phyloP scores from a whole-genome alignment of 2,888 invertebrate species.

The Patella ulyssiponensis region DNA sequence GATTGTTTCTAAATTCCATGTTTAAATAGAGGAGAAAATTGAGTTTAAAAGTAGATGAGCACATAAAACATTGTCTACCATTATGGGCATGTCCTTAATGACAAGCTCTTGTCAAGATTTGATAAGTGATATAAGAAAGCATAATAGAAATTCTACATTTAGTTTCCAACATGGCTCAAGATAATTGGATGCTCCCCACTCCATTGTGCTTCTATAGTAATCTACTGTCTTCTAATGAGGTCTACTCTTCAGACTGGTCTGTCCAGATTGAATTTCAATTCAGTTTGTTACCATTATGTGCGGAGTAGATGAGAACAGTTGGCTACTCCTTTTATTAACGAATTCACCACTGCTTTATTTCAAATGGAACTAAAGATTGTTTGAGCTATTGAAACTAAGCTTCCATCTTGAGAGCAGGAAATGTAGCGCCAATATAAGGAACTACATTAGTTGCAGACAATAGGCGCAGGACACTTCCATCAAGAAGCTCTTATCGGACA shows the following conservation, averaged over 20 bases:
- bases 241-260: constrained; percentile 18
- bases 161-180: too few species aligned
- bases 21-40: too few species aligned
- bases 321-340: constrained; percentile 10
- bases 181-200: constrained; percentile 12
- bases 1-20: too few species aligned
- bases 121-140: too few species aligned
- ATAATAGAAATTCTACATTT: too few species aligned
- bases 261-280: constrained; percentile 27
- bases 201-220: constrained; percentile 20
- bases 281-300: constrained; percentile 23
- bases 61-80: too few species aligned
- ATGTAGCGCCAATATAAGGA: constrained; percentile 13
- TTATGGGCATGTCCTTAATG: too few species aligned
- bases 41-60: too few species aligned
- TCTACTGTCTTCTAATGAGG: constrained; percentile 21
- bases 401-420: constrained; percentile 12
- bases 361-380: constrained; percentile 17
- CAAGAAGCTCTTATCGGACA: constrained; percentile 13
- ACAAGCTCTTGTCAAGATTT: too few species aligned
- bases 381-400: constrained; percentile 11
- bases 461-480: constrained; percentile 5
- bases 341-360: constrained; percentile 9
- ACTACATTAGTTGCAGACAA: constrained; percentile 12
- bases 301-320: constrained; percentile 12